phyloP scores from a whole-genome alignment of 2,888 invertebrate species.

The Rotaria macrura region DNA sequence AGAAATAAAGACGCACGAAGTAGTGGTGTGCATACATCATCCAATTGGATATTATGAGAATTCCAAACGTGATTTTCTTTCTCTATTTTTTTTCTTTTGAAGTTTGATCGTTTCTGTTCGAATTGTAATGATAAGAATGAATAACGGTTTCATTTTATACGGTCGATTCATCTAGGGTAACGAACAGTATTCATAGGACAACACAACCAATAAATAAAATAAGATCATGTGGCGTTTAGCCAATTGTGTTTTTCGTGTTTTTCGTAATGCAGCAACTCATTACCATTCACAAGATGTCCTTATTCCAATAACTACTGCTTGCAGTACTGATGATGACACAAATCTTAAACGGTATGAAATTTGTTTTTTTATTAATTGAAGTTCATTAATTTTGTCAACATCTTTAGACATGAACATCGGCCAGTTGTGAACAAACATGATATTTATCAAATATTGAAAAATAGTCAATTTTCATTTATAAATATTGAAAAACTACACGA shows the following conservation, averaged over 20 bases:
- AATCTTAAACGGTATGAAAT: background rate
- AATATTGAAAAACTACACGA: conserved; percentile 8
- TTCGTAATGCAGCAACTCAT: conserved; percentile 6
- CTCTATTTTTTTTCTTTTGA: background rate
- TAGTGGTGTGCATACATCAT: background rate
- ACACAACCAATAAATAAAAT: background rate
- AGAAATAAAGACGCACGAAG: background rate
- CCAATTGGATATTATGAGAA: background rate
- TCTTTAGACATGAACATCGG: background rate
- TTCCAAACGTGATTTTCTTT: background rate
- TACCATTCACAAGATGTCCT: background rate
- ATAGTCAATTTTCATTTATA: background rate
- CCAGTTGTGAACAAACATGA: background rate
- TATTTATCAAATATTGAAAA: background rate
- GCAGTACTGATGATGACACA: background rate
- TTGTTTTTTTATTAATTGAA: background rate
- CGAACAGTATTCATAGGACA: background rate
- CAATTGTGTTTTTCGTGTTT: background rate
- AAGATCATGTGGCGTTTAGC: background rate
- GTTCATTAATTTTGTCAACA: background rate
- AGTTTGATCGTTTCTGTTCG: background rate
- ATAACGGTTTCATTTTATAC: background rate
- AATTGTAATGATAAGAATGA: background rate
- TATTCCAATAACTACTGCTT: background rate
- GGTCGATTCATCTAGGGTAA: background rate